Conservation (phyloP, 2,113 vertebrate genomes). For the Rhynchomys soricoides region DNA sequence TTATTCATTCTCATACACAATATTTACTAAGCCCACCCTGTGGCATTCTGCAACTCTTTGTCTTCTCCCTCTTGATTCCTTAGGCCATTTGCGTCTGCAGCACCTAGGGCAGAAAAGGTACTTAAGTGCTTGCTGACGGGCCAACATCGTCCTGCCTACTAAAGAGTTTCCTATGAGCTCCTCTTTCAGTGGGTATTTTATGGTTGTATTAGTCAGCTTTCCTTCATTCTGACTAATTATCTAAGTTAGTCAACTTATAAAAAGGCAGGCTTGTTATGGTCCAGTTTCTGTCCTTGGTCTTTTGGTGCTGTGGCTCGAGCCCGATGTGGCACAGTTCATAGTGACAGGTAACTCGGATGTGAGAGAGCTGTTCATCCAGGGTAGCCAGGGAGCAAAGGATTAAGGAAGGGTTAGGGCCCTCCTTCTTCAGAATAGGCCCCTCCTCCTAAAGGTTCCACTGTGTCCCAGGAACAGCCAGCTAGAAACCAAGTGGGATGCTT, state of each 20-base stretch:
- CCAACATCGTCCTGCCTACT: neutral
- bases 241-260: neutral
- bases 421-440: neutral
- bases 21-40: neutral
- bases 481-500: neutral
- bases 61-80: neutral
- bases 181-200: neutral
- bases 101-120: neutral
- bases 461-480: neutral
- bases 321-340: too few relatives aligned
- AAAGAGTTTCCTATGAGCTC: neutral
- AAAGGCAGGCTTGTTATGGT: neutral
- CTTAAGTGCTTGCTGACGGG: neutral
- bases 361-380: neutral
- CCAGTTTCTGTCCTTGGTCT: neutral
- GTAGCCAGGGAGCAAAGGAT: neutral
- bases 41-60: neutral
- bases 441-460: neutral
- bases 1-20: neutral
- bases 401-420: neutral
- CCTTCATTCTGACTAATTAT: neutral
- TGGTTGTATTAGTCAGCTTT: neutral
- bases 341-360: neutral
- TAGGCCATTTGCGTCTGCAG: neutral
- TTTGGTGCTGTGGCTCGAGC: neutral